phyloP scores from a whole-genome alignment of 2,113 vertebrate genomes.

The Machaerirhynchus nigripectus region DNA sequence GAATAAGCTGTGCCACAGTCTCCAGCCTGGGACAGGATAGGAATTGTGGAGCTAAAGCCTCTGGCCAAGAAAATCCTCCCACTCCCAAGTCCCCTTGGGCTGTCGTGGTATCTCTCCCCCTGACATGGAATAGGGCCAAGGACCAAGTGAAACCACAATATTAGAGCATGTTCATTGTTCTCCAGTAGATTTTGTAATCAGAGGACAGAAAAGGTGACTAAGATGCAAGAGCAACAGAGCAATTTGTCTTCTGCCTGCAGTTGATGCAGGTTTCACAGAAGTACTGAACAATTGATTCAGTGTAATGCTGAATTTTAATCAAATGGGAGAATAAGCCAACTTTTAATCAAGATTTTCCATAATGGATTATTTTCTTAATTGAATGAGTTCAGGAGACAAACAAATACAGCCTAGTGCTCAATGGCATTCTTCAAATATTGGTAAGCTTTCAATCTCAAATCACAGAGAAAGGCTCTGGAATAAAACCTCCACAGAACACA shows the following conservation, averaged over 20 bases:
- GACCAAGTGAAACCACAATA: neutral
- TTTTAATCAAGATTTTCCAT: constrained; percentile 74
- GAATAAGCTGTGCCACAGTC: neutral
- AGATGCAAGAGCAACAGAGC: constrained; percentile 12
- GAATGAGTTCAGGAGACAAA: constrained; percentile 64
- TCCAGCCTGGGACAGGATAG: neutral
- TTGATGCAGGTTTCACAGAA: constrained; percentile 42
- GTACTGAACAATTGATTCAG: constrained; percentile 67
- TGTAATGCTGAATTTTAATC: constrained; percentile 70
- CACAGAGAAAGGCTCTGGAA: neutral
- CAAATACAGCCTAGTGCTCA: constrained; percentile 49
- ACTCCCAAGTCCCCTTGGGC: neutral
- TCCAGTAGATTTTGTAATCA: constrained; percentile 19
- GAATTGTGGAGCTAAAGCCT: neutral
- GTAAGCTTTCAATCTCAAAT: constrained; percentile 69
- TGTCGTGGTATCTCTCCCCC: neutral
- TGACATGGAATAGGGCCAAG: neutral
- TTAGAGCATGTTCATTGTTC: neutral
- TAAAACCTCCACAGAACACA: constrained; percentile 33
- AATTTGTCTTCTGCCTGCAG: constrained; percentile 59
- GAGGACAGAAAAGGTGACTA: constrained; percentile 61
- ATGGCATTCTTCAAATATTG: constrained; percentile 68
- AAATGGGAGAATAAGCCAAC: constrained; percentile 67
- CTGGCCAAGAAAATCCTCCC: neutral
- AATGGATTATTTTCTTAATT: constrained; percentile 74